Base-by-base conservation (phyloP, 2,113 vertebrate species). In the Bombycilla garrulus region DNA sequence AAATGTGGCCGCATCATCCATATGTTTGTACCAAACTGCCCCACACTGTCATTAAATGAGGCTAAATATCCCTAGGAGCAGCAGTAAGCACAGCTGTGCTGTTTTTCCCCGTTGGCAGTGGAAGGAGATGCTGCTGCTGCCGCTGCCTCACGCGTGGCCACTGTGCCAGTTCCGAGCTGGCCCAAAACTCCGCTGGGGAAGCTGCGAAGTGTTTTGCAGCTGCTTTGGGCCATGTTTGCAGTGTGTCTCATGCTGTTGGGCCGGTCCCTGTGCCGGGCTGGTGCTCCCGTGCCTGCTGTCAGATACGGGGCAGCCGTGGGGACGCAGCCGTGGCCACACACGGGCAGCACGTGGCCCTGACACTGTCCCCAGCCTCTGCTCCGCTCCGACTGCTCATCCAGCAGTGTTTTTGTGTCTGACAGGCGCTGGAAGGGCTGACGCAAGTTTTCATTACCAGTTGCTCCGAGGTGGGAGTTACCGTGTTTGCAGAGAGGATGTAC, bases 401-500 rank as follows among this genome's bases (percentile, higher is more conserved):
- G 53, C 70, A 13, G 33, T 0, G 1, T 3, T 83, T 6, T 5
- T 40, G 24, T 9, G 53, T 45, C 81, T 58, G 88, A 71, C 85
- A 72, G 95, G 81, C 72, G 15, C 60, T 26, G 15, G 72, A 76
- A 83, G 48, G 47, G 97, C 95, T 78, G 91, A 90, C 53, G 81
- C 78, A 54, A 80, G 95, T 96, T 94, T 86, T 96, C 97, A 89
- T 93, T 78, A 96, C 26, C 73, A 29, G 83, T 15, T 87, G 90
- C 91, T 88, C 93, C 89, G 36, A 87, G 93, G 96, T 78, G 95
- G 94, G 95, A 97, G 97, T 83, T 51, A 84, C 81, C 69, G 47
- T 81, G 93, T 92, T 91, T 92, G 96, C 35, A 26, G 79, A 78
- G 51, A 12, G 92, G 50, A 86, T 18, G 92, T 35, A 88, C 6